Percentiles rank a stretch among this genome's conserved stretches.
Conservation (phyloP, 2,113 vertebrate genomes). For the Alces alces region DNA sequence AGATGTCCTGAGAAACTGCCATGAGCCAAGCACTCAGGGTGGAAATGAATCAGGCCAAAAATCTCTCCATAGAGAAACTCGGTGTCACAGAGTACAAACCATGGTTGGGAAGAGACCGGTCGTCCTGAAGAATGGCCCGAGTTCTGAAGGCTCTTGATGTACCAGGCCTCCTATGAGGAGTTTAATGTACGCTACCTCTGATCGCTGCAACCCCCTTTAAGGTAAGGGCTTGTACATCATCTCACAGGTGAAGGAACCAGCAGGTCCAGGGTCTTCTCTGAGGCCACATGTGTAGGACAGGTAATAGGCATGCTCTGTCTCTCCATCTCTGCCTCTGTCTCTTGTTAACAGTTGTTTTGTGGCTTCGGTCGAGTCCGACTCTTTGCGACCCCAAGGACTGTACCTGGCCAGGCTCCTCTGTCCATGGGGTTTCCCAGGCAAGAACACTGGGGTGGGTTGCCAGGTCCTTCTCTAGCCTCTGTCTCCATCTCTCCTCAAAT, state of each 20-base stretch:
- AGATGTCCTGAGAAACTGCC: background rate
- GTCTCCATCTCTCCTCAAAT: background rate
- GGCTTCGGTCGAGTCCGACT: rapidly evolving
- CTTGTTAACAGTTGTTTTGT: background rate
- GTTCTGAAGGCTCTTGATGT: rapidly evolving
- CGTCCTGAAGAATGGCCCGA: rapidly evolving
- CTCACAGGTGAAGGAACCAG: rapidly evolving
- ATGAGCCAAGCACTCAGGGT: background rate
- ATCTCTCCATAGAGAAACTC: background rate
- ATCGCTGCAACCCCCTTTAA: background rate
- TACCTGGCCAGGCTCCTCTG: background rate
- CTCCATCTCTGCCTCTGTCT: background rate
- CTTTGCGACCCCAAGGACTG: background rate
- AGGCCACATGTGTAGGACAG: too few species aligned
- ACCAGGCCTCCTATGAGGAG: rapidly evolving
- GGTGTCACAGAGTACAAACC: rapidly evolving
- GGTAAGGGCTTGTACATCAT: rapidly evolving
- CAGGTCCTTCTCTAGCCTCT: background rate
- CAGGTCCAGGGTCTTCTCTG: rapidly evolving
- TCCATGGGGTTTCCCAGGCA: background rate
- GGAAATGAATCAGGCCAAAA: background rate
- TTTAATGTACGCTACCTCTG: rapidly evolving
- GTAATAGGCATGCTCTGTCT: background rate
- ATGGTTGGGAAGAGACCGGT: too few species aligned
- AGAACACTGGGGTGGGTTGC: background rate